These are phyloP conservation scores for Oryzias javanicus DNA, from an alignment of 2,113 vertebrate species.

Conservation along the genomic window DNA sequence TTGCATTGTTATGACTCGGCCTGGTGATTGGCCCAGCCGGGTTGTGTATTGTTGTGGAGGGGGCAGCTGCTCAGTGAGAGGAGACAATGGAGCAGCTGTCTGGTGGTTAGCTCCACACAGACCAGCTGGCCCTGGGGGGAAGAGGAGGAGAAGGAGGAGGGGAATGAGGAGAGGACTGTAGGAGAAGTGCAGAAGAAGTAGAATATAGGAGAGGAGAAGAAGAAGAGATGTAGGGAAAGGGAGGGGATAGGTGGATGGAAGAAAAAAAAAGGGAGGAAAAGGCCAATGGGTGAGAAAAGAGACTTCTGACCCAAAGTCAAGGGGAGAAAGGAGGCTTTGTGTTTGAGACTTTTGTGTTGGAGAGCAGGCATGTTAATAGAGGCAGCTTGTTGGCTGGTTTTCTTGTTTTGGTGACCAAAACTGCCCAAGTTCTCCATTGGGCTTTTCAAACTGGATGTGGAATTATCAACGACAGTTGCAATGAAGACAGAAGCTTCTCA, in stretches of 20 bases:
- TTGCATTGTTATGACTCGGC: constrained; percentile 86
- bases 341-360: constrained; percentile 86
- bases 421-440: constrained; percentile 11
- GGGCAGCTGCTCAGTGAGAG: constrained; percentile 90
- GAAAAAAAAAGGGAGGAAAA: constrained; percentile 73
- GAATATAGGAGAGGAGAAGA: constrained; percentile 22
- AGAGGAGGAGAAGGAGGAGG: constrained; percentile 23
- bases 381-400: constrained; percentile 75
- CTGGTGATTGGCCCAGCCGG: constrained; percentile 82
- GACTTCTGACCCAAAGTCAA: constrained; percentile 97
- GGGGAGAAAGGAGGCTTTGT: constrained; percentile 90
- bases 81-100: constrained; percentile 99
- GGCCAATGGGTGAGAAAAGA: constrained; percentile 89
- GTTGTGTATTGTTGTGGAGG: constrained; percentile 90
- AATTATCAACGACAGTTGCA: constrained; percentile 27
- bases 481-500: constrained; percentile 1
- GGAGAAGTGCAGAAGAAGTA: constrained; percentile 43
- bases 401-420: constrained; percentile 67
- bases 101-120: constrained; percentile 93
- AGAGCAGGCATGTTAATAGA: constrained; percentile 87
- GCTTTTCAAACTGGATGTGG: constrained; percentile 15
- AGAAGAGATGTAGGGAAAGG: constrained; percentile 44
- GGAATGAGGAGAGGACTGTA: constrained; percentile 33
- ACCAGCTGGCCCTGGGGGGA: constrained; percentile 87
- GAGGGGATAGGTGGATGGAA: constrained; percentile 43